Conservation (phyloP, 2,888 invertebrate species). For the Gastrophysa polygoni region DNA sequence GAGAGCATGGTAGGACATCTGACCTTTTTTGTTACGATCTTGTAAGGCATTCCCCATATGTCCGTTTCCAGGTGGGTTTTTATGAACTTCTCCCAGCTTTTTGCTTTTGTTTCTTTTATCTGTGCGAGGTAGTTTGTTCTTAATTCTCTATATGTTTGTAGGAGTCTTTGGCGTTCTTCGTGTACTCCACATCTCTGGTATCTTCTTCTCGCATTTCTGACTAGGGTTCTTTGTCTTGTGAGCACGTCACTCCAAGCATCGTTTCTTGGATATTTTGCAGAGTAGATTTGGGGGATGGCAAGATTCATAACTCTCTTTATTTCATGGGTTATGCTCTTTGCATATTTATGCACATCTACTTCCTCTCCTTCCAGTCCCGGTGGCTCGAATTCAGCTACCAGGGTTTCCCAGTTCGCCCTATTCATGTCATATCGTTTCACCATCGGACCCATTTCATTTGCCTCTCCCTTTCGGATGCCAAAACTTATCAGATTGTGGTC, state of each 20-base stretch:
- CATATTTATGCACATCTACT: no score
- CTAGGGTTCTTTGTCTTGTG: not conserved
- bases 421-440: not conserved
- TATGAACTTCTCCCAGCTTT: constrained; percentile 4
- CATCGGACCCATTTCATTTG: not conserved
- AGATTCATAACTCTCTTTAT: not conserved
- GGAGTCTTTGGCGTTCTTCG: not conserved
- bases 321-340: not conserved
- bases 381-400: no score
- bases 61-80: not conserved
- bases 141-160: not conserved
- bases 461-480: not conserved
- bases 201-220: not conserved
- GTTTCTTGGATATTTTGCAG: not conserved
- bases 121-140: not conserved
- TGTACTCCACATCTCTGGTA: not conserved
- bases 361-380: no score
- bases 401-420: not conserved
- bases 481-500: constrained; percentile 9
- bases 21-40: no score
- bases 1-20: not conserved
- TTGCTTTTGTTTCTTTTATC: not conserved
- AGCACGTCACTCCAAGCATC: not conserved
- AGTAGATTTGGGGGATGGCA: not conserved
- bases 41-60: not conserved